Conservation (phyloP, 2,888 invertebrate genomes). For the Caenorhabditis sp. region DNA sequence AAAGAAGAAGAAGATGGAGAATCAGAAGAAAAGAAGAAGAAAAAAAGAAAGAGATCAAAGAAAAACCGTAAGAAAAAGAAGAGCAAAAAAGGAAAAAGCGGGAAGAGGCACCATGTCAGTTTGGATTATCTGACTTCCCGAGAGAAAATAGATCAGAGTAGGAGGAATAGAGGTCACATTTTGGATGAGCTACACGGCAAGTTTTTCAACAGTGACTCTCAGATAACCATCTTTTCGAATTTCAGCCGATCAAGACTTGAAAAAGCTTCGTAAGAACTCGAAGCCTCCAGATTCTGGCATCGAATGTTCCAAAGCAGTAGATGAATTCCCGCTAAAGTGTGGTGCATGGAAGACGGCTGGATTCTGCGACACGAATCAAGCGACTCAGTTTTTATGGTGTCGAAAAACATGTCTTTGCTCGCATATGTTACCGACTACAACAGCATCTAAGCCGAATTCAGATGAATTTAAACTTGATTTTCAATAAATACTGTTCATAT, state of each 20-base stretch:
- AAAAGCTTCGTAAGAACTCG: conserved; percentile 41
- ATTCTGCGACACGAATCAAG: conserved; percentile 71
- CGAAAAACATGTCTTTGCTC: conserved; percentile 68
- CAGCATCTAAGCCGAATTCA: not conserved
- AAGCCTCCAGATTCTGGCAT: conserved; percentile 28
- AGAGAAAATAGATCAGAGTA: conserved; percentile 54
- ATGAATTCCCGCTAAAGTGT: conserved; percentile 68
- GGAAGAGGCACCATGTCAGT: conserved; percentile 19
- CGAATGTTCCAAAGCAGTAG: conserved; percentile 55
- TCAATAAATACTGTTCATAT: no score
- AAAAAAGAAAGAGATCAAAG: conserved; percentile 38
- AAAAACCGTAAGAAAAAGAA: conserved; percentile 52
- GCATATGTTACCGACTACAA: not conserved
- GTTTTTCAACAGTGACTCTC: not conserved
- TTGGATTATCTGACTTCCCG: conserved; percentile 44
- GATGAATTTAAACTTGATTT: not conserved
- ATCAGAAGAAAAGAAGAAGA: conserved; percentile 26
- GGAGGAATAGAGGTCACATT: conserved; percentile 48
- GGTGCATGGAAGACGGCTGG: conserved; percentile 69
- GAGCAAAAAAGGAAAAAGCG: conserved; percentile 46
- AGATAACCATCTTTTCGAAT: not conserved
- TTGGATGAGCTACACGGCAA: conserved; percentile 52
- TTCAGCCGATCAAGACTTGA: conserved; percentile 43
- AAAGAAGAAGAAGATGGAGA: conserved; percentile 38
- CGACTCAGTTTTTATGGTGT: conserved; percentile 72